Percentiles rank a stretch among this genome's conserved stretches.
These are phyloP conservation scores for Acromyrmex heyeri DNA, from an alignment of 1,140 invertebrate genomes.

Conservation along the genomic window DNA sequence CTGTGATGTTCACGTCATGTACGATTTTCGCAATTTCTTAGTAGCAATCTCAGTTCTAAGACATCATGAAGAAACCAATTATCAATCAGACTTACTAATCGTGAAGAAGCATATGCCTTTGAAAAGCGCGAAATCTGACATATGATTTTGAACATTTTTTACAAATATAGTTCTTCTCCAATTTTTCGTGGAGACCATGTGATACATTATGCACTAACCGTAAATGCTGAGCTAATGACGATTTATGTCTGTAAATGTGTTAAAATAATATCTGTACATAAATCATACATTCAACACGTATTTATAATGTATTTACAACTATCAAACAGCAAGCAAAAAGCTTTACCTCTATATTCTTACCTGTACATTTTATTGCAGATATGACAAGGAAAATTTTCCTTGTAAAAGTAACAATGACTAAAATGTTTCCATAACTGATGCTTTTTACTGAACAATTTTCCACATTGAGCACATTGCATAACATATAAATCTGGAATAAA, in stretches of 20 bases:
- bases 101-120: constrained; percentile 61
- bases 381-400: constrained; percentile 65
- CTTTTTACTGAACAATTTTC: constrained; percentile 68
- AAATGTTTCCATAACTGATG: constrained; percentile 73
- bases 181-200: not conserved
- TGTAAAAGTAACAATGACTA: constrained; percentile 52
- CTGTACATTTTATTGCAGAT: constrained; percentile 72
- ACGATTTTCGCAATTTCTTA: not conserved
- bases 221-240: constrained; percentile 73
- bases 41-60: not conserved
- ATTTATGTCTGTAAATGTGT: constrained; percentile 72
- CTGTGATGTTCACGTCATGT: not conserved
- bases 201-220: constrained; percentile 44
- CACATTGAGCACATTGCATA: constrained; percentile 71
- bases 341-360: constrained; percentile 64
- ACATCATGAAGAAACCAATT: not conserved
- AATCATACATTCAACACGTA: not conserved
- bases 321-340: not conserved
- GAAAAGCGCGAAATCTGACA: constrained; percentile 61
- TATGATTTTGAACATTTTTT: constrained; percentile 59
- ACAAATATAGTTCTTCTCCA: constrained; percentile 39
- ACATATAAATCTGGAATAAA: constrained; percentile 68
- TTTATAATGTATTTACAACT: not conserved
- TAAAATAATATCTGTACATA: not conserved
- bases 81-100: constrained; percentile 24